phyloP scores from a whole-genome alignment of 2,888 invertebrate genomes.

The Epirrhoe tristata region DNA sequence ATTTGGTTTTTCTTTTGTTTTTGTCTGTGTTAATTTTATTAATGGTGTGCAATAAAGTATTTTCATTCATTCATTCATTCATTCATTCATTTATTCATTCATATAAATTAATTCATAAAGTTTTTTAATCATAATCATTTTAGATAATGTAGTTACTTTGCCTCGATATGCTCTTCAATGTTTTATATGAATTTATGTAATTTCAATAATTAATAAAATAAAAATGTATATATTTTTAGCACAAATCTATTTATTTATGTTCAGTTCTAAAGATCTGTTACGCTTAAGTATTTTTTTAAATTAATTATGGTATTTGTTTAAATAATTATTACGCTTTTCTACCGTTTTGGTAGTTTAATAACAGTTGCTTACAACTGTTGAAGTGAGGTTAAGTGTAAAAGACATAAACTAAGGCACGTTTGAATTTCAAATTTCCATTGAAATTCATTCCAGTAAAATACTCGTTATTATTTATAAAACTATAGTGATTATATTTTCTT shows the following conservation, averaged over 20 bases:
- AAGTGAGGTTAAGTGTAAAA: slow-evolving; percentile 9
- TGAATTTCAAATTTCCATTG: slow-evolving; percentile 23
- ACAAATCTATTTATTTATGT: neutral
- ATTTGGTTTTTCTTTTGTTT: too few relatives aligned
- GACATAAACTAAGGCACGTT: slow-evolving; percentile 38
- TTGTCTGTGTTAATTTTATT: too few relatives aligned
- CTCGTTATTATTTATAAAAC: slow-evolving; percentile 52
- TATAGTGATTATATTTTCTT: slow-evolving; percentile 42
- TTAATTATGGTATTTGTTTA: neutral
- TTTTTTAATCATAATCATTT: slow-evolving; percentile 25
- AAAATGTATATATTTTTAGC: neutral
- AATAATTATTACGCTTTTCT: slow-evolving; percentile 8
- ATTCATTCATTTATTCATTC: too few relatives aligned
- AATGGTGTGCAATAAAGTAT: too few relatives aligned
- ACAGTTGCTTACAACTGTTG: neutral
- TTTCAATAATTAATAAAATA: neutral
- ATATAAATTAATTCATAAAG: slow-evolving; percentile 24
- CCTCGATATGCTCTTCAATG: slow-evolving; percentile 5
- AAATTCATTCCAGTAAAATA: slow-evolving; percentile 60
- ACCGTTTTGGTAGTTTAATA: slow-evolving; percentile 8
- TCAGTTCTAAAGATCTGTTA: neutral
- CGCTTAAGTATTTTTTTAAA: neutral
- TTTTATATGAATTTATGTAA: neutral
- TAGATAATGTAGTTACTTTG: slow-evolving; percentile 22
- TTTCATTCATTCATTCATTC: too few relatives aligned